Evolutionary conservation across 2,888 invertebrate genomes (phyloP).

Genomic region (Notocelia uddmanniana): DNA sequence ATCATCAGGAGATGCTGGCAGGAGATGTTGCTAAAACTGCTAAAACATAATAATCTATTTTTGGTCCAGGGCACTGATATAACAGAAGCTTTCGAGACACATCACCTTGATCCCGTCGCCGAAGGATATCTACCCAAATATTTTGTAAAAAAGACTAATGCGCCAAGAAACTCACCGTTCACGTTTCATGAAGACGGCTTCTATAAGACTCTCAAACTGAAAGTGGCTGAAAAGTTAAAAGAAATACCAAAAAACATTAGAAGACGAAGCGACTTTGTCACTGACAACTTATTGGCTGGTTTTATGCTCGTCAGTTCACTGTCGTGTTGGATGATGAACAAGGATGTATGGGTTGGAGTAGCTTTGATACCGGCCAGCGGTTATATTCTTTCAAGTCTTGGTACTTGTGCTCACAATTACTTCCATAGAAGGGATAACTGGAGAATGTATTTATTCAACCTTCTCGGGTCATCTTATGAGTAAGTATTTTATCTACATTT

Average conservation of each 20-base stretch:
- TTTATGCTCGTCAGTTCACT: conserved; percentile 63
- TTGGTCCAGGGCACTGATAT: conserved; percentile 87
- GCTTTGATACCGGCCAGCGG: conserved; percentile 61
- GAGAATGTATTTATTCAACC: conserved; percentile 92
- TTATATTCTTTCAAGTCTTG: conserved; percentile 68
- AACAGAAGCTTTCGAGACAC: conserved; percentile 87
- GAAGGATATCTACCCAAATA: conserved; percentile 88
- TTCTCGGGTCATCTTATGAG: conserved; percentile 88
- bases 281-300: conserved; percentile 63
- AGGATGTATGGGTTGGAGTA: conserved; percentile 62
- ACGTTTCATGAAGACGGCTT: conserved; percentile 92
- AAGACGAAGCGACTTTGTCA: conserved; percentile 68
- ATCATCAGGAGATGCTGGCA: too few species aligned
- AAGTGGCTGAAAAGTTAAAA: conserved; percentile 84
- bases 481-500: conserved; percentile 60
- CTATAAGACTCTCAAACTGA: conserved; percentile 89
- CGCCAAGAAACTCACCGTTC: conserved; percentile 89
- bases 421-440: conserved; percentile 92
- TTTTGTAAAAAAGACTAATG: conserved; percentile 87
- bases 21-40: too few species aligned
- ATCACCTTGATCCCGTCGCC: conserved; percentile 86
- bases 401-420: conserved; percentile 91
- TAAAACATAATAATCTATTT: background rate
- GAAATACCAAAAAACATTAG: conserved; percentile 74
- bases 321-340: conserved; percentile 66